A percentile compares a stretch with the other conserved stretches of the same genome.
phyloP scores from a whole-genome alignment of 2,113 vertebrate species.

The Dicerorhinus sumatrensis region DNA sequence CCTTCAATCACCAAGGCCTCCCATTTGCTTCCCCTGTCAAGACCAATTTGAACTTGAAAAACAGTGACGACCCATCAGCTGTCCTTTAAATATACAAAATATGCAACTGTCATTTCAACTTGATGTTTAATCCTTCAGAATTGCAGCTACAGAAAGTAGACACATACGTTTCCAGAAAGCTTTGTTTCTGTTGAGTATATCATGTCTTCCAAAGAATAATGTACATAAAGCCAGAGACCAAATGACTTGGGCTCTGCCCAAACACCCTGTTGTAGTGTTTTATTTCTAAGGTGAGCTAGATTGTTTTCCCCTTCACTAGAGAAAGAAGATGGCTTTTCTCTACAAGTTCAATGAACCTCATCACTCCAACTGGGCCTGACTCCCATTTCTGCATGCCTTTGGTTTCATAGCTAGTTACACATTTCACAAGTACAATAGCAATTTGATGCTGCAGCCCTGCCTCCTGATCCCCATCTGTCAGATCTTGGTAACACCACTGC shows the following conservation, averaged over 20 bases:
- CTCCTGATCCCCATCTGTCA: slow-evolving; percentile 13
- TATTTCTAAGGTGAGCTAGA: neutral
- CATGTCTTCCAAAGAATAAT: slow-evolving; percentile 43
- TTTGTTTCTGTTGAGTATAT: slow-evolving; percentile 43
- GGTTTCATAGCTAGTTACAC: slow-evolving; percentile 30
- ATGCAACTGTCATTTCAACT: neutral
- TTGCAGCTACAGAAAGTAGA: neutral
- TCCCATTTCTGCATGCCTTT: neutral
- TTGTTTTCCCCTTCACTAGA: neutral
- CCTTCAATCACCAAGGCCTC: slow-evolving; percentile 8
- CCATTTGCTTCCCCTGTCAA: slow-evolving; percentile 11
- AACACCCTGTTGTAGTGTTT: neutral
- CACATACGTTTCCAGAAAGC: slow-evolving; percentile 51
- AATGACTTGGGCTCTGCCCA: neutral
- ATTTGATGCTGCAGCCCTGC: neutral
- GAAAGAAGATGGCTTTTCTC: neutral
- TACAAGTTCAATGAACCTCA: neutral
- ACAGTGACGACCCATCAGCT: slow-evolving; percentile 23
- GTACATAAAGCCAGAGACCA: slow-evolving; percentile 46
- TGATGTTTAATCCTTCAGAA: slow-evolving; percentile 64
- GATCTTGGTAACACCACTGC: neutral
- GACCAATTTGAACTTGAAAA: slow-evolving; percentile 55
- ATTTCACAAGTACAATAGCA: slow-evolving; percentile 30
- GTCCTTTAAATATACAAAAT: slow-evolving; percentile 59
- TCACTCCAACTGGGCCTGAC: neutral